Conservation (phyloP, 2,113 vertebrate genomes). For the Nycticorax nycticorax region DNA sequence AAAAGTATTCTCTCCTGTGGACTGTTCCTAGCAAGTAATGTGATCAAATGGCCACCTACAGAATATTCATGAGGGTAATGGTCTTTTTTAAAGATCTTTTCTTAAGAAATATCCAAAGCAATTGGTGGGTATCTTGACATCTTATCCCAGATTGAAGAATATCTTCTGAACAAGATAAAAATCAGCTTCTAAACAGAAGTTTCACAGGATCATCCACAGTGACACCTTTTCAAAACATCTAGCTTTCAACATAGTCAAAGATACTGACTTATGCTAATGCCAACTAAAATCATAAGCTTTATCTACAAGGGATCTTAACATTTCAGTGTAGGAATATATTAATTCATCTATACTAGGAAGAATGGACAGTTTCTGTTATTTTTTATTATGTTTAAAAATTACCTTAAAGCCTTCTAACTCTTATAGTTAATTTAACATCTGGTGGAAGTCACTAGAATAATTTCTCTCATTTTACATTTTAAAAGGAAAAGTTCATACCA, state of each 20-base stretch:
- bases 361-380: background rate
- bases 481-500: background rate
- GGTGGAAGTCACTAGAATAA: background rate
- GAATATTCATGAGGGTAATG: background rate
- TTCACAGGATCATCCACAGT: background rate
- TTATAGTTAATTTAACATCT: background rate
- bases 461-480: background rate
- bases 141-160: background rate
- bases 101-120: background rate
- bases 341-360: background rate
- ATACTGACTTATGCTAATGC: background rate
- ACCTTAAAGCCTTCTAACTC: background rate
- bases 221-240: background rate
- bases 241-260: background rate
- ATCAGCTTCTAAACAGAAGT: background rate
- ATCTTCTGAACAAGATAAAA: background rate
- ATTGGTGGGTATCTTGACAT: background rate
- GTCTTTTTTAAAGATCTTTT: background rate
- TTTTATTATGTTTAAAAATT: background rate
- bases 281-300: background rate
- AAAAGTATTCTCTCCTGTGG: background rate
- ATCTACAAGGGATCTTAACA: background rate
- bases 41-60: background rate
- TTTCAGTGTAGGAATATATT: background rate
- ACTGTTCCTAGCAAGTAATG: background rate